Evolutionary conservation across 2,888 invertebrate species (phyloP).

Genomic region (Agapostemon virescens): DNA sequence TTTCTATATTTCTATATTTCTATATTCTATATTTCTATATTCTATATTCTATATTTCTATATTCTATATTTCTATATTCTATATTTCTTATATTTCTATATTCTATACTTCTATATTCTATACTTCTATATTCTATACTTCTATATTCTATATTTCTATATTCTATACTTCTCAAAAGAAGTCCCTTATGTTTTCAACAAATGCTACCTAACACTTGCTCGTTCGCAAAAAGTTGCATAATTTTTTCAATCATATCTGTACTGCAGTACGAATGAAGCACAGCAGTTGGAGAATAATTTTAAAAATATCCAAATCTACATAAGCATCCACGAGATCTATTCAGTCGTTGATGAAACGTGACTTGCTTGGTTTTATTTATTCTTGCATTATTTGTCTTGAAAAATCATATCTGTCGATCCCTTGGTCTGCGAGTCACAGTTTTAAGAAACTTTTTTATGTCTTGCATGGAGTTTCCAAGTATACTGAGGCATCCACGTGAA

Average conservation of each 20-base stretch:
- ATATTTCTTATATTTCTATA: no score
- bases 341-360: neutral
- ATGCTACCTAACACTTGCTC: neutral
- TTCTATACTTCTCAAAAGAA: no score
- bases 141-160: no score
- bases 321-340: neutral
- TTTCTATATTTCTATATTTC: no score
- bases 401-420: neutral
- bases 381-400: neutral
- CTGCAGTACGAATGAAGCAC: neutral
- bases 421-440: neutral
- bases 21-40: no score
- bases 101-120: no score
- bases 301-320: neutral
- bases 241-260: neutral
- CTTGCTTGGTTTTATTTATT: neutral
- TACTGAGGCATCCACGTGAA: constrained; percentile 55
- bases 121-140: no score
- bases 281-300: neutral
- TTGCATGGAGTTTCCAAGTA: constrained; percentile 10
- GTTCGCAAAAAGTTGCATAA: no score
- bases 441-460: constrained; percentile 31
- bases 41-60: no score
- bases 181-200: no score
- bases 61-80: no score